Evolutionary conservation across 2,113 vertebrate species (phyloP), one percentile per base, ranked within the genome.

Genomic region (Actinemys pallida): DNA sequence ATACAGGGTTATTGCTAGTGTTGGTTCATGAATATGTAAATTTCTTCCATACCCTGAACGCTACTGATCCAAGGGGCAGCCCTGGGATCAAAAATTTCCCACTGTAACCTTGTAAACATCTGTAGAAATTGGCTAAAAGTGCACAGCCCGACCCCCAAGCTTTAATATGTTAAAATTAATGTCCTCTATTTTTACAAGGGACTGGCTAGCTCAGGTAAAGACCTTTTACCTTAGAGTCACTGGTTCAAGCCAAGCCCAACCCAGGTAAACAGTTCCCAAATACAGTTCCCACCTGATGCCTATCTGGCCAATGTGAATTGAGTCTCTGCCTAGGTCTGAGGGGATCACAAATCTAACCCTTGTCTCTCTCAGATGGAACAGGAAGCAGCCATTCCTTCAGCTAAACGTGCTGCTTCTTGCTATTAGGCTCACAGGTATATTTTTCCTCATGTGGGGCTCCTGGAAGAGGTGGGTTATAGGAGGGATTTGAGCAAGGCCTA

Each of bases 91-190:
- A 42, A 86, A 13, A 54, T 12, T 1, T 56, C 53, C 80, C 19
- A 4, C 6, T 4, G 5, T 22, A 29, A 31, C 31, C 49, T n/a
- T 1, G 13, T 87, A 87, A 47, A 7, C 0, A 10, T 87, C 84
- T 5, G 11, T 31, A 81, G 52, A 39, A 0, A 0, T 10, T 6
- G 2, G 1, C 0, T 13, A 50, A 54, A 69, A 8, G 7, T n/a
- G 35, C 31, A 35, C 6, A 31, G 31, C 10, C 5, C 6, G 35
- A 65, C 17, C 3, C 27, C 35, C 35, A 8, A n/a, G 62, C 62
- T n/a, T 69, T 69, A n/a, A n/a, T n/a, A n/a, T n/a, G 16, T 69
- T 69, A 69, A 69, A n/a, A 69, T 69, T 69, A 69, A n/a, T 17
- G 35, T 35, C 62, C 14, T 35, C 31, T 65, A 7, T 16, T 65